Evolutionary conservation across 1,140 invertebrate genomes (phyloP), one percentile per base, ranked within the genome.

Genomic region (Bombus superbus): DNA sequence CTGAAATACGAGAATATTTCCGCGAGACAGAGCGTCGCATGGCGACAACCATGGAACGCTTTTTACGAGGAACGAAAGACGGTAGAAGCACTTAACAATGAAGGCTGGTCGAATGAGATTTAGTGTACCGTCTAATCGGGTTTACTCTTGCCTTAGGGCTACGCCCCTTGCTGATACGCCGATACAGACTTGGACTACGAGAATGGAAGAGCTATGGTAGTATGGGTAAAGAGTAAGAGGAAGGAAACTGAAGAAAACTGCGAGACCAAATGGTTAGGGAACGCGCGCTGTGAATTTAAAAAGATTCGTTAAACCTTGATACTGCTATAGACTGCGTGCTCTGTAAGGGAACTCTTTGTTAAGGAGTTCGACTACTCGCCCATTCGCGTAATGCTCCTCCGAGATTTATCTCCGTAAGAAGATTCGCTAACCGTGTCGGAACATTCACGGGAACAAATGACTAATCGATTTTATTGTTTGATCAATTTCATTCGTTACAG

Each of bases 71-170:
- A 86, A 85, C 53, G 79, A 71, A 84, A 71, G 81, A 44, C 77
- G 77, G 59, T 62, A 59, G 81, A 82, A 76, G 86, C 77, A 86
- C 83, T 92, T 91, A 88, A 90, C 89, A 92, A 92, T 89, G 85
- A 84, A 66, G 85, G 85, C 79, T 59, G 79, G 78, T 86, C 92
- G 84, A 92, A 88, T 91, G 90, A 90, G 91, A 92, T 91, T 92
- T 92, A 92, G 88, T 83, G 73, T 85, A 71, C 76, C 81, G 86
- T 85, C 85, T 92, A 92, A 92, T 91, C 91, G 91, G 86, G 88
- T 92, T 88, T 92, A 83, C 85, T 87, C 87, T 82, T 64, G 73
- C 85, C 73, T 89, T 78, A 86, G 68, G 85, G 75, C 72, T 42
- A 81, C 88, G 86, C 86, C 84, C 75, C 86, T 22, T 44, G 84